These are phyloP conservation scores for Indicator indicator DNA, from an alignment of 2,113 vertebrate genomes.

Conservation along the genomic window DNA sequence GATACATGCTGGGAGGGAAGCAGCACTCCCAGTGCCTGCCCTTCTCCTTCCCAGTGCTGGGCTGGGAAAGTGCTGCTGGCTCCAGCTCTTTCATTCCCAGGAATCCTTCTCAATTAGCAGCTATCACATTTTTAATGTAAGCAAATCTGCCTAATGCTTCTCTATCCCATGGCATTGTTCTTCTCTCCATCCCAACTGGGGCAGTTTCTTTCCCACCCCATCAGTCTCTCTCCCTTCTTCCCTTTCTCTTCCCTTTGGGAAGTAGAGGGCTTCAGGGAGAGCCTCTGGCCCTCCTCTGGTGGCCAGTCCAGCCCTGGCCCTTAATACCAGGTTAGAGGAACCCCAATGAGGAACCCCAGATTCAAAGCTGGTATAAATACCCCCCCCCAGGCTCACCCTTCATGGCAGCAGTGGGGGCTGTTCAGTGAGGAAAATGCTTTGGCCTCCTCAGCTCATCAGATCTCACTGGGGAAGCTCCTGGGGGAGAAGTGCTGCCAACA, in stretches of 20 bases:
- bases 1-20: neutral
- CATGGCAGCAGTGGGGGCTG: accelerated
- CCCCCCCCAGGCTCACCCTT: neutral
- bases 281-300: no score
- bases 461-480: no score
- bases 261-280: no score
- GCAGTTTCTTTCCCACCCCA: no score
- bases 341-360: neutral
- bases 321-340: neutral
- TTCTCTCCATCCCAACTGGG: no score
- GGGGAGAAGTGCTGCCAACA: accelerated
- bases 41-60: neutral
- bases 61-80: neutral
- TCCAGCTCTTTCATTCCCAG: neutral
- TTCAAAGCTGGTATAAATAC: neutral
- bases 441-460: neutral
- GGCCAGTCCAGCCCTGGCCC: no score
- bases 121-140: neutral
- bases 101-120: neutral
- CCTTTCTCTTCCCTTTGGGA: no score
- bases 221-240: no score
- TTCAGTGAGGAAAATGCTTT: neutral
- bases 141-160: neutral
- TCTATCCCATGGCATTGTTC: neutral
- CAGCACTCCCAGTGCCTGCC: accelerated